phyloP scores from a whole-genome alignment of 2,797 vertebrate genomes.

The Antennarius maculatus region DNA sequence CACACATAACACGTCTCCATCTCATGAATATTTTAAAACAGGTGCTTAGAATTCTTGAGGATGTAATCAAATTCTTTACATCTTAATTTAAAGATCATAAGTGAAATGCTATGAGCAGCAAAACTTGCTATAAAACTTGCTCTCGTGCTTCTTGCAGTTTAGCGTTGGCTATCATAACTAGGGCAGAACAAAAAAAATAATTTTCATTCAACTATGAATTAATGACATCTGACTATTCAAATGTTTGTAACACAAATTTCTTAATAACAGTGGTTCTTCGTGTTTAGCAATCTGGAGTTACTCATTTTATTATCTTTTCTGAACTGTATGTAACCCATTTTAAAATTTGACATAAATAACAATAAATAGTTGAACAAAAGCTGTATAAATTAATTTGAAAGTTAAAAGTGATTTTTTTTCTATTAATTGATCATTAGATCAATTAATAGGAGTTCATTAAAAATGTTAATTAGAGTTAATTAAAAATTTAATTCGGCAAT shows the following conservation, averaged over 20 bases:
- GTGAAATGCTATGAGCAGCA: background rate
- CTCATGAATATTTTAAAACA: slow-evolving; percentile 2
- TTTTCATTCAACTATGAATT: no score
- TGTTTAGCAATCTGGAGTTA: background rate
- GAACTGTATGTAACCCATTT: no score
- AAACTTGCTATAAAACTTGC: background rate
- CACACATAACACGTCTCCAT: background rate
- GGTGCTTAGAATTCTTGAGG: background rate
- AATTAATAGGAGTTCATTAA: no score
- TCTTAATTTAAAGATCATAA: background rate
- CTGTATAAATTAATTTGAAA: no score
- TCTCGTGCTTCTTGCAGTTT: background rate
- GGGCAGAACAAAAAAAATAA: no score
- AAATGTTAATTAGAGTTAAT: no score
- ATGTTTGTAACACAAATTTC: no score
- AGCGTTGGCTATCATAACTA: background rate
- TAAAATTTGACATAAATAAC: no score
- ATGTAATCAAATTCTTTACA: background rate
- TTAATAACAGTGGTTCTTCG: slow-evolving; percentile 1
- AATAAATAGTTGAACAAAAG: no score
- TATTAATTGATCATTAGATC: no score
- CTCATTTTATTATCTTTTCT: background rate
- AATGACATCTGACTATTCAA: background rate
- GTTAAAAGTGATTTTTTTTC: no score
- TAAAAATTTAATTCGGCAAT: no score